Evolutionary conservation across 1,140 invertebrate genomes (phyloP).

Genomic region (Bombyx mandarina): DNA sequence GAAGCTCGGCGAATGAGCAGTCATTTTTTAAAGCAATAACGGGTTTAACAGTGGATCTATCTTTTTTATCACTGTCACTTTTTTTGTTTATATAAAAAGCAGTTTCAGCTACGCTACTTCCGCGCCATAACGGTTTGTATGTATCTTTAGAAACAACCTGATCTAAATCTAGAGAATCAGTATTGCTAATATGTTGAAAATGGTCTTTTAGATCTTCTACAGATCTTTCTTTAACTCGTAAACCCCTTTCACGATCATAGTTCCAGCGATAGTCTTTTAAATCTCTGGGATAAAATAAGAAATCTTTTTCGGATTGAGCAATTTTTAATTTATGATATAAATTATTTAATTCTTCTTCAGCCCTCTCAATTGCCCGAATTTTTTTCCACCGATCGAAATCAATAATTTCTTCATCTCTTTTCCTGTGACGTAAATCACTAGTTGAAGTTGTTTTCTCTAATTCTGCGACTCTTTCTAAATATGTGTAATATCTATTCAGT

Average conservation of each 20-base stretch:
- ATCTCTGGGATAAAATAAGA: slow-evolving; percentile 84
- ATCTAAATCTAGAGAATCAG: slow-evolving; percentile 67
- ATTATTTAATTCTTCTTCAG: slow-evolving; percentile 84
- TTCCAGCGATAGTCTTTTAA: slow-evolving; percentile 80
- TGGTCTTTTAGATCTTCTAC: slow-evolving; percentile 86
- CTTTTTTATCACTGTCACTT: slow-evolving; percentile 33
- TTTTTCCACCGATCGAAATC: slow-evolving; percentile 91
- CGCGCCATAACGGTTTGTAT: slow-evolving; percentile 87
- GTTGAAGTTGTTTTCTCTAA: slow-evolving; percentile 83
- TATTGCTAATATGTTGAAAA: slow-evolving; percentile 74
- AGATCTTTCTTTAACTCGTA: slow-evolving; percentile 87
- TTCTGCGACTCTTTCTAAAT: slow-evolving; percentile 86
- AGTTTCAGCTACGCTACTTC: slow-evolving; percentile 83
- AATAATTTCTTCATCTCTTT: slow-evolving; percentile 83
- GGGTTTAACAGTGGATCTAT: slow-evolving; percentile 20
- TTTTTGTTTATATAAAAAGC: slow-evolving; percentile 77
- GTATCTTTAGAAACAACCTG: slow-evolving; percentile 74
- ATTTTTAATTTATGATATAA: slow-evolving; percentile 84
- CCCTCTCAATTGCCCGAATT: slow-evolving; percentile 82
- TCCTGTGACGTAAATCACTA: slow-evolving; percentile 77
- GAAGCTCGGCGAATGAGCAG: slow-evolving; percentile 42
- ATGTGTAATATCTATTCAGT: slow-evolving; percentile 88
- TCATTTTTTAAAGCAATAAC: slow-evolving; percentile 31
- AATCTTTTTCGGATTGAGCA: slow-evolving; percentile 86
- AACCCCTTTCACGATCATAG: slow-evolving; percentile 79